A percentile compares a stretch with the other conserved stretches of the same genome.
These are phyloP conservation scores for Medauroidea extradentata DNA, from an alignment of 1,140 invertebrate genomes.

Conservation along the genomic window DNA sequence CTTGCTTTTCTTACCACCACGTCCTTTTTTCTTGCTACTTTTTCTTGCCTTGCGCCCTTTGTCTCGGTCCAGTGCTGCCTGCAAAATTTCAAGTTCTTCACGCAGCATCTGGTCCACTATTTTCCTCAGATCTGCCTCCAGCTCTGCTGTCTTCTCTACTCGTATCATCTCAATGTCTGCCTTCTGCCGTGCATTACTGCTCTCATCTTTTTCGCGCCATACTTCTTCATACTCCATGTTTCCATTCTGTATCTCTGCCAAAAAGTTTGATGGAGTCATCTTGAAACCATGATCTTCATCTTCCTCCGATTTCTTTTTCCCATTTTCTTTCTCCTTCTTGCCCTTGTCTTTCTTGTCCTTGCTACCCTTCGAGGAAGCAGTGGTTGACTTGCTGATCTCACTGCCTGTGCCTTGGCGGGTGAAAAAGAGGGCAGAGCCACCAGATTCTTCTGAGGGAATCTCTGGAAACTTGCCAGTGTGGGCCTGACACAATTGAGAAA, in stretches of 20 bases:
- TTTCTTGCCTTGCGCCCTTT: slow-evolving; percentile 77
- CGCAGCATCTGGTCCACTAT: slow-evolving; percentile 82
- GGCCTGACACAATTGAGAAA: slow-evolving; percentile 27
- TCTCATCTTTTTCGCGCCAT: slow-evolving; percentile 79
- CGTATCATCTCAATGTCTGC: slow-evolving; percentile 79
- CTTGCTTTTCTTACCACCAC: slow-evolving; percentile 80
- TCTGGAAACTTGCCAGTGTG: slow-evolving; percentile 83
- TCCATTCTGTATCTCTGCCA: slow-evolving; percentile 45
- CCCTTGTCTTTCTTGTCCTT: slow-evolving; percentile 53
- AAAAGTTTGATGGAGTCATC: slow-evolving; percentile 46
- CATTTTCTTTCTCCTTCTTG: slow-evolving; percentile 51
- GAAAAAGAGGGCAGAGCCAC: slow-evolving; percentile 78
- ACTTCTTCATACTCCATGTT: slow-evolving; percentile 60
- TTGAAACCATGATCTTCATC: slow-evolving; percentile 53
- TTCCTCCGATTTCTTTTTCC: slow-evolving; percentile 54
- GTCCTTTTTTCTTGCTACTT: slow-evolving; percentile 67
- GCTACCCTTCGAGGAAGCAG: slow-evolving; percentile 68
- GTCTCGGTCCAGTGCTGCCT: slow-evolving; percentile 51
- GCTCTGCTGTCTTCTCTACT: slow-evolving; percentile 72
- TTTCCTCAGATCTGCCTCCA: slow-evolving; percentile 78
- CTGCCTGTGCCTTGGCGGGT: slow-evolving; percentile 58
- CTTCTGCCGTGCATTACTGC: slow-evolving; percentile 58
- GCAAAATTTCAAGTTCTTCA: slow-evolving; percentile 73
- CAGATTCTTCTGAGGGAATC: slow-evolving; percentile 83
- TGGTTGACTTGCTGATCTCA: slow-evolving; percentile 70